These are phyloP conservation scores for Pionites leucogaster DNA, from an alignment of 2,113 vertebrate species.

Conservation along the genomic window DNA sequence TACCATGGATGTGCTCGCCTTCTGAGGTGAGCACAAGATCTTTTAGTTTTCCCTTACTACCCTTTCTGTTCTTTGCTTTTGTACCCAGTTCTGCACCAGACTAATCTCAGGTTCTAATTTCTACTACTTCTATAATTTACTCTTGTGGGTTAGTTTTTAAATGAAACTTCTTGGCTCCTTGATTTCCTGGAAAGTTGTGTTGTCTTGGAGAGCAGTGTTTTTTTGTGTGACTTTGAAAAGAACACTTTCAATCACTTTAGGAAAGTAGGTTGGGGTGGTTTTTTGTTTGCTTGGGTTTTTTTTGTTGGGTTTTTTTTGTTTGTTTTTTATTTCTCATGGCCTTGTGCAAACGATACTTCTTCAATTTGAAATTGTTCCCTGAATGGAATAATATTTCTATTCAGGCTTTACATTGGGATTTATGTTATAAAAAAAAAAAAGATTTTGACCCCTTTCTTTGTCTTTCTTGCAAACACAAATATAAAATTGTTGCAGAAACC, in stretches of 20 bases:
- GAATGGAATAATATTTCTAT: background rate
- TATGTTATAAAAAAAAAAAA: background rate
- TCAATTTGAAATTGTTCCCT: background rate
- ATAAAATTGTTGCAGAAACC: background rate
- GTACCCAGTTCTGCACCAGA: background rate
- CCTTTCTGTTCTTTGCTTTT: background rate
- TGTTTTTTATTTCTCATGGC: background rate
- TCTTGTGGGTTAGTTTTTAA: background rate
- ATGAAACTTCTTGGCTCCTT: background rate
- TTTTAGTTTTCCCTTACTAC: background rate
- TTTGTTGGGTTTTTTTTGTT: accelerated
- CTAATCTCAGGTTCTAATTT: background rate
- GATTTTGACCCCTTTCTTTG: background rate
- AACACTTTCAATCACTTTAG: background rate
- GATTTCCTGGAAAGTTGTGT: background rate
- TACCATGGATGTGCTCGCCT: background rate
- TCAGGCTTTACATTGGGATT: background rate
- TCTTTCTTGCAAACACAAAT: background rate
- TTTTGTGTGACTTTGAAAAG: background rate
- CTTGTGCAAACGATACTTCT: background rate
- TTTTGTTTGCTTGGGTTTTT: background rate
- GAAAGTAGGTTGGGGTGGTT: accelerated
- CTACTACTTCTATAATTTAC: background rate
- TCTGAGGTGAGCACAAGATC: background rate
- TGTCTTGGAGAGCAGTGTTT: background rate